A percentile compares a stretch with the other conserved stretches of the same genome.
These are phyloP conservation scores for Chrysogorgia sp. DNA, from an alignment of 92 coral and sea anemone genomes.

Conservation along the genomic window DNA sequence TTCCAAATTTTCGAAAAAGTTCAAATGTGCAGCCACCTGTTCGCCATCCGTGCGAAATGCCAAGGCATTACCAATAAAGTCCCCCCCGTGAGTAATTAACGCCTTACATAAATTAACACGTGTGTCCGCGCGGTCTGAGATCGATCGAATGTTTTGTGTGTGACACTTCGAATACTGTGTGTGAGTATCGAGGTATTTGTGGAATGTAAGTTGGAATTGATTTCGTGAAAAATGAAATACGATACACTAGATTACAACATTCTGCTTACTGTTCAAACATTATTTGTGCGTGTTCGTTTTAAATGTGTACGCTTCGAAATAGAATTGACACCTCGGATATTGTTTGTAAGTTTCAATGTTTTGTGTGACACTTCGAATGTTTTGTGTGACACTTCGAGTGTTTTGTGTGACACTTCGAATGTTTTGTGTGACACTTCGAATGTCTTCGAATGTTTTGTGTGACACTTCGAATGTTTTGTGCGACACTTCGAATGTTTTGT, in stretches of 20 bases:
- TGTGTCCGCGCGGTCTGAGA: neutral
- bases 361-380: too few species aligned
- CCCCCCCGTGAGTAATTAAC: conserved; percentile 1
- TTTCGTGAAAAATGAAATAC: too few species aligned
- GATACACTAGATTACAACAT: too few species aligned
- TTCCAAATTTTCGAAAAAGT: neutral
- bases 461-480: too few species aligned
- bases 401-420: too few species aligned
- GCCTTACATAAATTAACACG: neutral
- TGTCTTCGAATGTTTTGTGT: too few species aligned
- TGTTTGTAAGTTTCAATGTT: too few species aligned
- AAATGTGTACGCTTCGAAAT: neutral
- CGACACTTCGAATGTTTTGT: too few species aligned
- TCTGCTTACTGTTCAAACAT: neutral
- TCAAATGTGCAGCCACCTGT: neutral
- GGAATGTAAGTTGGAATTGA: too few species aligned
- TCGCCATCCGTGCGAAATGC: neutral
- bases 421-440: too few species aligned
- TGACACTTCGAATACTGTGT: neutral
- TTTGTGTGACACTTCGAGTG: too few species aligned
- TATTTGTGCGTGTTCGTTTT: neutral
- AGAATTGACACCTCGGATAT: too few species aligned
- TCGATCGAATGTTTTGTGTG: neutral
- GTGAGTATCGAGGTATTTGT: neutral
- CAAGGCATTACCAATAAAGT: neutral